These are phyloP conservation scores for Xerus rutilus DNA, from an alignment of 2,797 vertebrate species.

Conservation along the genomic window DNA sequence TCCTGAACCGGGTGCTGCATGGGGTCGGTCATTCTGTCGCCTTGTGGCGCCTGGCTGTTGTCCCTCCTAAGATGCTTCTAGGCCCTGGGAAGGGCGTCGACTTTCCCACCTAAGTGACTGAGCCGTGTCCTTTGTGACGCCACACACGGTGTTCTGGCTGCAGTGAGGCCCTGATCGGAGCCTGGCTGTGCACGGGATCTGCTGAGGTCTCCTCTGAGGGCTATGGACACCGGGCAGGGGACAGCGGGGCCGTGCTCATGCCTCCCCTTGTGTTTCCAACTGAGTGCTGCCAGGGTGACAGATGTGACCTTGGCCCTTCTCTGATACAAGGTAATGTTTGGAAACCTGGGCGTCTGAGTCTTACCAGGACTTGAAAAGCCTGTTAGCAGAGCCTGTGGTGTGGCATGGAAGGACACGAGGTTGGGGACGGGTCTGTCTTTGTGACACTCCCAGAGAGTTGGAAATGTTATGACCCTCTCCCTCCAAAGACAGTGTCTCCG, in stretches of 20 bases:
- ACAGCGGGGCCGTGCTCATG: conserved; percentile 50
- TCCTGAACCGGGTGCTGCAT: too few relatives aligned
- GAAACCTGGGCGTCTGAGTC: neutral
- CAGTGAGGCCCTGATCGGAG: conserved; percentile 66
- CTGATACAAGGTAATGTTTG: neutral
- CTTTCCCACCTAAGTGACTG: conserved; percentile 70
- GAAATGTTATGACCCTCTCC: neutral
- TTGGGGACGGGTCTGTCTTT: neutral
- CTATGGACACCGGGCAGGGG: conserved; percentile 49
- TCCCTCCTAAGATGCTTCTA: neutral
- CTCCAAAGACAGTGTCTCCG: neutral
- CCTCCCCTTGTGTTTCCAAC: conserved; percentile 52
- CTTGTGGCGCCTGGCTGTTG: rapidly evolving
- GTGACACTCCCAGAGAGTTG: neutral
- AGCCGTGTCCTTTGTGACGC: conserved; percentile 67
- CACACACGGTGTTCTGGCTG: conserved; percentile 66
- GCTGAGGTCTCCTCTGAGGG: conserved; percentile 62
- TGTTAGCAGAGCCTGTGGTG: neutral
- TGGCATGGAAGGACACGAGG: neutral
- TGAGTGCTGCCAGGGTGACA: neutral
- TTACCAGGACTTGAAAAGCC: neutral
- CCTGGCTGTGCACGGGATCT: neutral
- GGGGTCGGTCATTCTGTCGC: neutral
- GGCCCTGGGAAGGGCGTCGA: conserved; percentile 77
- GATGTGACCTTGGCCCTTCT: neutral